Evolutionary conservation across 2,888 invertebrate genomes (phyloP), one percentile per base, ranked within the genome.

Genomic region (Ochlodes sylvanus): DNA sequence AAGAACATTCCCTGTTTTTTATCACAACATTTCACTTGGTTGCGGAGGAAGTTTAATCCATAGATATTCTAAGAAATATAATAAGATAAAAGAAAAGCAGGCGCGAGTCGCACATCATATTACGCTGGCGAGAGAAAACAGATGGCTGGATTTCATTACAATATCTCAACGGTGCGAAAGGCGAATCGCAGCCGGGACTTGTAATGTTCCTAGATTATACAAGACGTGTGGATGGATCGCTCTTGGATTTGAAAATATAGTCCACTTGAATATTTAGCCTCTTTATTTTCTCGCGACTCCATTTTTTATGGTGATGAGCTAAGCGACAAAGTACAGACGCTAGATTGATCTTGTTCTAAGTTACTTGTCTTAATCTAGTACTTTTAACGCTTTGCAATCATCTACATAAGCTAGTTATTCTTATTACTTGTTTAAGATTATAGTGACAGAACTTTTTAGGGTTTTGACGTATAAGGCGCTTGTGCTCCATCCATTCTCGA

Each of bases 141-240:
- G 90, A 90, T 89, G 90, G 89, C 83, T 80, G 84, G 87, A 88
- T 89, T 90, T 89, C 89, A 89, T 90, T 90, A 90, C 89, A 90
- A 89, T 90, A 88, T 87, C 83, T 89, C 88, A 88, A 79, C 80
- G 81, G 83, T 70, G 86, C 85, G 85, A 84, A 88, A 87, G 84
- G 83, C 80, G 84, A 86, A 87, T 85, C 87, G 86, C 85, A 85
- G 81, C 79, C 82, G 83, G 79, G 78, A 81, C 81, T 85, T 84
- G 82, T 86, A 85, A 86, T 82, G 83, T 84, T 83, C 81, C 76
- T 81, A 84, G 84, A 86, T 88, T 87, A 87, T 86, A 84, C 83
- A 86, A 84, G 84, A 83, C 81, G 75, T 84, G 84, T 85, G 85
- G 82, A 82, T 81, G 78, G 75, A 78, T 78, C 77, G 76, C 62